phyloP scores from a whole-genome alignment of 2,797 vertebrate species.

The Sebastes iracundus region DNA sequence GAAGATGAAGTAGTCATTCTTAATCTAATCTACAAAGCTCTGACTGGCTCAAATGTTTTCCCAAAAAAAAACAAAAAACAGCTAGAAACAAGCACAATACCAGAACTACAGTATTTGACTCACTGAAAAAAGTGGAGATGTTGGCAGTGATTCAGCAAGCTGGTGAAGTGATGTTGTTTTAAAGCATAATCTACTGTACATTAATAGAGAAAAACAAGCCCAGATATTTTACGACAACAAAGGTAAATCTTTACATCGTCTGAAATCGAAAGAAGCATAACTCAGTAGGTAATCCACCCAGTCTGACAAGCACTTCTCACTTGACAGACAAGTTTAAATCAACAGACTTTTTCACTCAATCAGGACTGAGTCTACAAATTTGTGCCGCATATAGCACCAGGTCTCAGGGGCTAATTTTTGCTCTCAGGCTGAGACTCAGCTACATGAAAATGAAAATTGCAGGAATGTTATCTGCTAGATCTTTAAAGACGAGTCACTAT shows the following conservation, averaged over 20 bases:
- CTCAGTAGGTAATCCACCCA: not conserved
- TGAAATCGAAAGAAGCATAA: not conserved
- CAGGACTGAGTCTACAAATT: not conserved
- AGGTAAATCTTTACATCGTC: not conserved
- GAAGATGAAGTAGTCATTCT: not conserved
- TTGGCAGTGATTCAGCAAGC: not conserved
- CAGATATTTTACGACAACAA: not conserved
- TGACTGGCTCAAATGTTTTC: not conserved
- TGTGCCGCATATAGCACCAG: not conserved
- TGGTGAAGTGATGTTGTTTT: not conserved
- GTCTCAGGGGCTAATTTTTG: not conserved
- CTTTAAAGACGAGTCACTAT: slow-evolving; percentile 10
- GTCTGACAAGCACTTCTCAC: not conserved
- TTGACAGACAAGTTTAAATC: not conserved
- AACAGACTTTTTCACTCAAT: not conserved
- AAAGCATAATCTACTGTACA: not conserved
- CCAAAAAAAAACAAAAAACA: not conserved
- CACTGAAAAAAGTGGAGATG: not conserved
- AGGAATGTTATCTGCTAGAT: not conserved
- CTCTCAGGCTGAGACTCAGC: not conserved
- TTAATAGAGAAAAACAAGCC: not conserved
- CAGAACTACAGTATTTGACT: not conserved
- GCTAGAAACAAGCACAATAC: not conserved
- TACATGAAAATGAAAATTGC: not conserved
- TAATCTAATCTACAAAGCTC: not conserved